These are phyloP conservation scores for Bombus terrestris DNA, from an alignment of 1,140 invertebrate genomes.

Conservation along the genomic window DNA sequence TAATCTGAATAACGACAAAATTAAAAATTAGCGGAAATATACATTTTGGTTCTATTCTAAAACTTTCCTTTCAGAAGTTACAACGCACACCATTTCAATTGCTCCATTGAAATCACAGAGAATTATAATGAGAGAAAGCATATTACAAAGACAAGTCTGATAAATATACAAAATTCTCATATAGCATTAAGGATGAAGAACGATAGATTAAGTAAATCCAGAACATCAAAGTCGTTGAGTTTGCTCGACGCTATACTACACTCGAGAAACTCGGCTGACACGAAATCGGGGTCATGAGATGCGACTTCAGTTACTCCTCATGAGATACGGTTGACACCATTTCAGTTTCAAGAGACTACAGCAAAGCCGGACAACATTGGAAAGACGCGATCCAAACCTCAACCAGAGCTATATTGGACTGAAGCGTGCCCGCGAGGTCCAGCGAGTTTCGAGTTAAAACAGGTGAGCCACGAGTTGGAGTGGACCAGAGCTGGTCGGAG, in stretches of 20 bases:
- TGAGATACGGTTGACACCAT: constrained; percentile 4
- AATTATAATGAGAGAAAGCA: neutral
- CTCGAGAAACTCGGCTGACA: neutral
- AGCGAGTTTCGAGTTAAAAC: neutral
- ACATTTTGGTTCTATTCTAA: too few species aligned
- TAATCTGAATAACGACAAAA: neutral
- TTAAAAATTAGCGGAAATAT: neutral
- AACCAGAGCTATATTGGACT: neutral
- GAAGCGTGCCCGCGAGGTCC: neutral
- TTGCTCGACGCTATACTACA: neutral
- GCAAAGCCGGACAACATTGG: neutral
- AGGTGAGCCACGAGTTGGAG: neutral
- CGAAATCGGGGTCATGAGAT: constrained; percentile 8
- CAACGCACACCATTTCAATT: neutral
- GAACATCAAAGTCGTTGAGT: neutral
- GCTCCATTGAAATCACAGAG: neutral
- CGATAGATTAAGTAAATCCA: neutral
- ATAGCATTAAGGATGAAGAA: neutral
- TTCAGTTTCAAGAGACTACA: neutral
- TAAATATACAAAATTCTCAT: neutral
- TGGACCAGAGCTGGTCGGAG: neutral
- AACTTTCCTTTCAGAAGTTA: neutral
- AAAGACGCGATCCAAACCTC: neutral
- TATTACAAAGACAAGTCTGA: neutral
- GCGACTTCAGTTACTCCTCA: neutral